Conservation (phyloP, 2,797 vertebrate species). For the Semotilus atromaculatus region DNA sequence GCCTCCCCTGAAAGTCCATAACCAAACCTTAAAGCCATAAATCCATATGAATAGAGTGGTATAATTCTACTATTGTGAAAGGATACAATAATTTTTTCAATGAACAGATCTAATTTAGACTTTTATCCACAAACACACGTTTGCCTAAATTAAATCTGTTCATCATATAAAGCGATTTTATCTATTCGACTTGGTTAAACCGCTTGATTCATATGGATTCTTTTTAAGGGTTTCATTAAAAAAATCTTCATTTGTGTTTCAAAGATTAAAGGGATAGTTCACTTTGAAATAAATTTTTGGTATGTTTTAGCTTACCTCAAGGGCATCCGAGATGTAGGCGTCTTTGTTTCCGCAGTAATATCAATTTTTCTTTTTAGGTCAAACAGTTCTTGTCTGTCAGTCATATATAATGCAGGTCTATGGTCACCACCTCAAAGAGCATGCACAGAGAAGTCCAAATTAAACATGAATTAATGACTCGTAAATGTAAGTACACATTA, state of each 20-base stretch:
- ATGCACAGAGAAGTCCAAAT: too few species aligned
- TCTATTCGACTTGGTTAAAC: not conserved
- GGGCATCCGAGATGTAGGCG: too few species aligned
- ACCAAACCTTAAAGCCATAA: not conserved
- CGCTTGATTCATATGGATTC: not conserved
- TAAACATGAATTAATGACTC: too few species aligned
- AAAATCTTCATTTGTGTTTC: not conserved
- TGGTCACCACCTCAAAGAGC: too few species aligned
- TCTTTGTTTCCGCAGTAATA: too few species aligned
- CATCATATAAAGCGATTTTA: not conserved
- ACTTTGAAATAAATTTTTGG: too few species aligned
- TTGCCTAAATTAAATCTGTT: not conserved
- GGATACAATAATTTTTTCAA: not conserved
- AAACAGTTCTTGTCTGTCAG: too few species aligned
- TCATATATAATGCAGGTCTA: too few species aligned
- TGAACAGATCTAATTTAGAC: not conserved
- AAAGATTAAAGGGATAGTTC: too few species aligned
- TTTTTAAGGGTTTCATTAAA: not conserved
- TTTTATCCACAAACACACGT: not conserved
- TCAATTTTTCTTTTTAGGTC: too few species aligned
- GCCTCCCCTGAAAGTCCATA: not conserved
- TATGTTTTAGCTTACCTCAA: too few species aligned
- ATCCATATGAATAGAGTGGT: not conserved
- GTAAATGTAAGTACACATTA: too few species aligned
- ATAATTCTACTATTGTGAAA: not conserved